Evolutionary conservation across 2,888 invertebrate genomes (phyloP).

Genomic region (Callosobruchus maculatus): DNA sequence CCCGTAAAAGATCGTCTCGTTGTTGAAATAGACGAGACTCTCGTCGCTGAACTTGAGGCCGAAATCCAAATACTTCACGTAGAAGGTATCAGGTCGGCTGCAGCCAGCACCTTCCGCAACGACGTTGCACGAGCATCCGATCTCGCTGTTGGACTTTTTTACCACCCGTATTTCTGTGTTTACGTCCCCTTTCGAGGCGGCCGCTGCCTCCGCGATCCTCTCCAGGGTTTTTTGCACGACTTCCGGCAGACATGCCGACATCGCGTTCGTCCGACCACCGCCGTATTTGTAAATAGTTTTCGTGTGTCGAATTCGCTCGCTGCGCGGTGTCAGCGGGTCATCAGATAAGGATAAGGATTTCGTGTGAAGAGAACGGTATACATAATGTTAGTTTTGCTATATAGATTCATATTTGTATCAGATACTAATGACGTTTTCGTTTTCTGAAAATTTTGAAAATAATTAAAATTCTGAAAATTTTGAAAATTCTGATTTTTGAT

Average conservation of each 20-base stretch:
- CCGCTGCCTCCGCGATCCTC: slow-evolving; percentile 10
- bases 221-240: slow-evolving; percentile 10
- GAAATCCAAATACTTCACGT: slow-evolving; percentile 6
- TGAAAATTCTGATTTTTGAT: no score
- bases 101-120: slow-evolving; percentile 2
- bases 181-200: neutral
- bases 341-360: no score
- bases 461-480: no score
- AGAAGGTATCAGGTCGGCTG: neutral
- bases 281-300: neutral
- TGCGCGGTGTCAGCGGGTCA: no score
- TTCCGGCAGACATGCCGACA: slow-evolving; percentile 13
- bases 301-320: neutral
- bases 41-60: slow-evolving; percentile 2
- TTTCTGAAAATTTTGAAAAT: no score
- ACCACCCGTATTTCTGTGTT: slow-evolving; percentile 1
- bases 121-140: slow-evolving; percentile 6
- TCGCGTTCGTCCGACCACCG: neutral
- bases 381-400: no score
- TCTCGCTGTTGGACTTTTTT: slow-evolving; percentile 4
- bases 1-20: slow-evolving; percentile 18
- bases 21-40: slow-evolving; percentile 13
- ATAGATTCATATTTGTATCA: no score
- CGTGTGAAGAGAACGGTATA: no score
- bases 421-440: no score